Conservation (phyloP, 1,140 invertebrate genomes). For the Drosophila malerkotliana region DNA sequence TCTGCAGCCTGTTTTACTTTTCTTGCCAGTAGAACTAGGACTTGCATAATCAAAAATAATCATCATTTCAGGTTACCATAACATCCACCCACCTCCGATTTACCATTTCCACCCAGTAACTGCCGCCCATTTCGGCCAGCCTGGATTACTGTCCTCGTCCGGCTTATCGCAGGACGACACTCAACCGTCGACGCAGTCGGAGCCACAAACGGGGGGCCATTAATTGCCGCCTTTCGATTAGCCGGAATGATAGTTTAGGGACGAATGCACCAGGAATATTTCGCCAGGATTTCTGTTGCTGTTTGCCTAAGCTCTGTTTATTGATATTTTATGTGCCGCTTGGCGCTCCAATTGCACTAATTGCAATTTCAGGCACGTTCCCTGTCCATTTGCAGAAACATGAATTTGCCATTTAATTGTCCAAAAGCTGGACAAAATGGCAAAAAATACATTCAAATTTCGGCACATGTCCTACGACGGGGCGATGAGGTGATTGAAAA, state of each 20-base stretch:
- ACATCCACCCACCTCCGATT: background rate
- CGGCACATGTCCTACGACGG: constrained; percentile 34
- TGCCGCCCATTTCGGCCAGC: constrained; percentile 13
- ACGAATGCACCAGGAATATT: constrained; percentile 29
- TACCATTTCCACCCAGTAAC: background rate
- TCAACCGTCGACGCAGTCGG: background rate
- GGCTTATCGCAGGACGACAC: constrained; percentile 24
- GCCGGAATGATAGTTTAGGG: constrained; percentile 11
- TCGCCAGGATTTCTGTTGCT: constrained; percentile 20
- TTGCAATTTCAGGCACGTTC: constrained; percentile 77
- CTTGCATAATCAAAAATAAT: background rate
- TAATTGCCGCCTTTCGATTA: constrained; percentile 51
- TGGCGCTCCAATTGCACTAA: constrained; percentile 58
- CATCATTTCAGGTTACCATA: background rate
- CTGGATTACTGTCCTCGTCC: constrained; percentile 28
- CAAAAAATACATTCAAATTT: constrained; percentile 39
- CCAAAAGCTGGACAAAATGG: constrained; percentile 15
- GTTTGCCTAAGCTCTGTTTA: constrained; percentile 62
- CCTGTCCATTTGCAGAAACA: constrained; percentile 67
- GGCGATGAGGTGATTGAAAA: constrained; percentile 4
- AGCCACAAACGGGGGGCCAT: constrained; percentile 38
- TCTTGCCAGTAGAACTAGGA: background rate
- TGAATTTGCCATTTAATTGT: constrained; percentile 66
- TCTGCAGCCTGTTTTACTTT: background rate
- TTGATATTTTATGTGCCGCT: constrained; percentile 73